Conservation (phyloP, 2,797 vertebrate species). For the Sebastes melanostomus region DNA sequence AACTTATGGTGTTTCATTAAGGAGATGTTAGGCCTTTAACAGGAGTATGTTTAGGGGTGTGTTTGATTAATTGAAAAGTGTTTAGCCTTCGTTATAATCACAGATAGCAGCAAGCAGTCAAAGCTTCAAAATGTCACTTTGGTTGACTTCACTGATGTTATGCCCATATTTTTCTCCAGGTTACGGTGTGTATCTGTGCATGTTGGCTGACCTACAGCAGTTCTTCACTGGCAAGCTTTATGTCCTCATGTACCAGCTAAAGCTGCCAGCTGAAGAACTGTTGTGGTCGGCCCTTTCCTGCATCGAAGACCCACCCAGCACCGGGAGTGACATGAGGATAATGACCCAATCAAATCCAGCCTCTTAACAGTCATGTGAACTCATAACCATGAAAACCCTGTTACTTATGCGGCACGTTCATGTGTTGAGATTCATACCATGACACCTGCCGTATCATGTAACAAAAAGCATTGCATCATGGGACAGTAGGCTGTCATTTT, state of each 20-base stretch:
- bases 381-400: constrained; percentile 23
- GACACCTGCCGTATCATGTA: constrained; percentile 78
- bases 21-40: not conserved
- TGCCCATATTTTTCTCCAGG: constrained; percentile 9
- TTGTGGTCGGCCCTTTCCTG: constrained; percentile 94
- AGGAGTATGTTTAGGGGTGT: not conserved
- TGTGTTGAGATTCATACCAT: constrained; percentile 70
- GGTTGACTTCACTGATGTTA: not conserved
- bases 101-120: not conserved
- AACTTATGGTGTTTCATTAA: not conserved
- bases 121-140: not conserved
- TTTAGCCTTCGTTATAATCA: not conserved
- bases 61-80: constrained; percentile 27
- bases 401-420: constrained; percentile 77
- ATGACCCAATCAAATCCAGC: not conserved
- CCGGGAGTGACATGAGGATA: not conserved
- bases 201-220: constrained; percentile 96
- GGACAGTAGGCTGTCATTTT: constrained; percentile 11
- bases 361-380: not conserved
- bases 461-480: constrained; percentile 68
- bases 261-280: constrained; percentile 99
- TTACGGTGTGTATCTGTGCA: constrained; percentile 40
- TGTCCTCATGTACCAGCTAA: constrained; percentile 96
- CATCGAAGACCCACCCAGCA: constrained; percentile 27
- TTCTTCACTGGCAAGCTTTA: constrained; percentile 99